These are phyloP conservation scores for Bicyclus anynana DNA, from an alignment of 1,140 invertebrate species.

Conservation along the genomic window DNA sequence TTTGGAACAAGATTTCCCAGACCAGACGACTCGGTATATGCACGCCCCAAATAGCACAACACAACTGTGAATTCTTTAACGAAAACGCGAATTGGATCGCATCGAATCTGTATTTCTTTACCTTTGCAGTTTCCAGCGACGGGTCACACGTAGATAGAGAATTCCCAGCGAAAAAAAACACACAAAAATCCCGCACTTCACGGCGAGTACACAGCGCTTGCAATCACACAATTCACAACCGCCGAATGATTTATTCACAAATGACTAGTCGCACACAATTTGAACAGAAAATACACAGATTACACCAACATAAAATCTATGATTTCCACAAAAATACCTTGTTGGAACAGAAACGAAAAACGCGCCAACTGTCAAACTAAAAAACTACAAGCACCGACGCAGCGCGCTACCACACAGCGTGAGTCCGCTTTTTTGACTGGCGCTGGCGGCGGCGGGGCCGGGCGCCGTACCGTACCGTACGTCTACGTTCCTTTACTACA, in stretches of 20 bases:
- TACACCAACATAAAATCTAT: conserved; percentile 73
- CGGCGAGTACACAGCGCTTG: conserved; percentile 62
- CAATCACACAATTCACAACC: conserved; percentile 71
- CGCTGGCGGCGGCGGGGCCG: conserved; percentile 29
- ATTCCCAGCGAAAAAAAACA: conserved; percentile 54
- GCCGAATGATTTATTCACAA: conserved; percentile 64
- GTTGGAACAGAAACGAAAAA: conserved; percentile 66
- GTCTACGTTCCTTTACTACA: conserved; percentile 24
- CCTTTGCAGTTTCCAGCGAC: conserved; percentile 51
- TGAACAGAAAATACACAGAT: conserved; percentile 70
- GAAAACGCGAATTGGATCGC: neutral
- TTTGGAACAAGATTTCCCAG: conserved; percentile 60
- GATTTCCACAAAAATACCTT: conserved; percentile 65
- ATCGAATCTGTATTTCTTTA: conserved; percentile 22
- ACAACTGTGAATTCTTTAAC: neutral
- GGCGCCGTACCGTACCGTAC: conserved; percentile 22
- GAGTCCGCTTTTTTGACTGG: conserved; percentile 72
- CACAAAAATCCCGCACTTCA: conserved; percentile 60
- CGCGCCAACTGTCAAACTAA: conserved; percentile 76
- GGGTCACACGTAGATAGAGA: conserved; percentile 41
- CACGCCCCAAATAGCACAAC: conserved; percentile 46
- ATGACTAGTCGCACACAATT: conserved; percentile 63
- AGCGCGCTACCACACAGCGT: conserved; percentile 61
- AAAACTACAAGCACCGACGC: conserved; percentile 74
- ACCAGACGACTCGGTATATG: conserved; percentile 53